phyloP scores from a whole-genome alignment of 2,113 vertebrate genomes.

The Xiphophorus hellerii region DNA sequence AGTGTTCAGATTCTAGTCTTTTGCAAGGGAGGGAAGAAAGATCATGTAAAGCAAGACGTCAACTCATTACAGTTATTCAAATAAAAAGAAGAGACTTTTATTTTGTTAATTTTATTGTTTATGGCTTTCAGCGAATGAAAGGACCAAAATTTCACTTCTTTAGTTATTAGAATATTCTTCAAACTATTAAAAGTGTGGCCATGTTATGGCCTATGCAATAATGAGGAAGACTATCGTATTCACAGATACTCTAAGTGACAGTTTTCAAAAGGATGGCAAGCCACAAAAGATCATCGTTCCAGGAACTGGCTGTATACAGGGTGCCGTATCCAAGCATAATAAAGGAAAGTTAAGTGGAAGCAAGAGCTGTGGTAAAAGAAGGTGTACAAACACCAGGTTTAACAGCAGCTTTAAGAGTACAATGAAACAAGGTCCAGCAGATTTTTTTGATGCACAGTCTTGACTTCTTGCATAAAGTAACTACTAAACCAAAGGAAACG shows the following conservation, averaged over 20 bases:
- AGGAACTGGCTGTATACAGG: neutral
- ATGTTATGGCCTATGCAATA: neutral
- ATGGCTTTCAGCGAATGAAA: too few relatives aligned
- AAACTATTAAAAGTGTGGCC: too few relatives aligned
- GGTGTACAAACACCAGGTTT: too few relatives aligned
- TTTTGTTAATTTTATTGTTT: too few relatives aligned
- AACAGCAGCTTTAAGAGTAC: neutral
- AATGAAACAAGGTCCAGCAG: neutral
- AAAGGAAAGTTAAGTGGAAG: neutral
- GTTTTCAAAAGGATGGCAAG: neutral
- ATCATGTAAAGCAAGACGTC: neutral
- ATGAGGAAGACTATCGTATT: neutral
- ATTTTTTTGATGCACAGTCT: neutral
- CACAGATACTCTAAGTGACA: neutral
- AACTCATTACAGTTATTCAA: neutral
- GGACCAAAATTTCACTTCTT: too few relatives aligned
- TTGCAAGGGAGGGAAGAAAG: conserved; percentile 42
- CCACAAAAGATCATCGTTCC: neutral
- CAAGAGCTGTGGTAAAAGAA: neutral
- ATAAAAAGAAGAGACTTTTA: neutral
- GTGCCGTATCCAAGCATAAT: neutral
- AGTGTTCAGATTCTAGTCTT: conserved; percentile 22
- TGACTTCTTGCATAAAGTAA: neutral
- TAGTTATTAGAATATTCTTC: too few relatives aligned
- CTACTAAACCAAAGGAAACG: neutral